A percentile compares a stretch with the other conserved stretches of the same genome.
These are phyloP conservation scores for Onychomys leucogaster DNA, from an alignment of 2,797 vertebrate genomes.

Conservation along the genomic window DNA sequence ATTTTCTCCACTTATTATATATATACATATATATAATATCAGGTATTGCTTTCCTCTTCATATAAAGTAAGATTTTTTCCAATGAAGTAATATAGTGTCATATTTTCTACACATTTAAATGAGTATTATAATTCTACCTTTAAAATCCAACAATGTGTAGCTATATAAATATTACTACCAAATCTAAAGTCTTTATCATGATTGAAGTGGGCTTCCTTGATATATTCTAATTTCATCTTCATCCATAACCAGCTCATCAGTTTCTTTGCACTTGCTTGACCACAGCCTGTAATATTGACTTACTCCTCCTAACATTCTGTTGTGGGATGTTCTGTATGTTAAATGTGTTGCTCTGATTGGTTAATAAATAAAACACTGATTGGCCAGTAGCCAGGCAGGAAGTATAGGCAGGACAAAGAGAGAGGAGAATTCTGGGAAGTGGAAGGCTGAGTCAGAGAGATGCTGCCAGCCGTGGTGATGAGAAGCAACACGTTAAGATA, in stretches of 20 bases:
- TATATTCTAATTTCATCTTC: background rate
- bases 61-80: background rate
- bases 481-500: too few species aligned
- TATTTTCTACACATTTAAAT: constrained; percentile 52
- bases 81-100: background rate
- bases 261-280: background rate
- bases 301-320: background rate
- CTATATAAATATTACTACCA: background rate
- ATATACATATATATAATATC: background rate
- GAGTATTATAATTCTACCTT: background rate
- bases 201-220: background rate
- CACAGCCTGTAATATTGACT: background rate
- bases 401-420: too few species aligned
- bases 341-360: too few species aligned
- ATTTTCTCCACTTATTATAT: constrained; percentile 1
- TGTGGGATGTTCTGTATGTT: too few species aligned
- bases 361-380: too few species aligned
- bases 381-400: too few species aligned
- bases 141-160: background rate
- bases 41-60: background rate
- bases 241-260: background rate
- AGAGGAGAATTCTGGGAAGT: too few species aligned
- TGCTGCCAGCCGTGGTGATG: too few species aligned
- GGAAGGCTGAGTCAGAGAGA: too few species aligned
- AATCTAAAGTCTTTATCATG: background rate